phyloP scores from a whole-genome alignment of 2,113 vertebrate genomes.

The Aspidoscelis tigris region DNA sequence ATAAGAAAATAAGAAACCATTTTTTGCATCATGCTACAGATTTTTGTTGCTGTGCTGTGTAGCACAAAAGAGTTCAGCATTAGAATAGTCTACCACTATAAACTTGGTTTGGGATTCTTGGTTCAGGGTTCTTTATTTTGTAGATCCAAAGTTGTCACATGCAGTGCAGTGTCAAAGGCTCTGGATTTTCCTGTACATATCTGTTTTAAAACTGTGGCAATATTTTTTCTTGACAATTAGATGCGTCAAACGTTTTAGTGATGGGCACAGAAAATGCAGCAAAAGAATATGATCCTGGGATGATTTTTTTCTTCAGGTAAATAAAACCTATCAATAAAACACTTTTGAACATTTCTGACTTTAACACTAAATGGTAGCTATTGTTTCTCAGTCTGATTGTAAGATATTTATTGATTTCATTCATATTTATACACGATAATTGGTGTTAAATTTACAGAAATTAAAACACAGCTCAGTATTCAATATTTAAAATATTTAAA shows the following conservation, averaged over 20 bases:
- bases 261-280: slow-evolving; percentile 83
- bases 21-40: neutral
- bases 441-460: no score
- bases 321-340: neutral
- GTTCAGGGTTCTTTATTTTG: neutral
- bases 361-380: neutral
- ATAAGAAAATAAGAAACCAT: neutral
- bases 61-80: neutral
- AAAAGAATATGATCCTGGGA: slow-evolving; percentile 85
- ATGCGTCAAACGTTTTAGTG: slow-evolving; percentile 93
- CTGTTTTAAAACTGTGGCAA: neutral
- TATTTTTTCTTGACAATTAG: slow-evolving; percentile 74
- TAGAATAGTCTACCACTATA: neutral
- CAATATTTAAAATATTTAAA: no score
- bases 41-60: neutral
- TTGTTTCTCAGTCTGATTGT: neutral
- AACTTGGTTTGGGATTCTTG: neutral
- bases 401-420: no score
- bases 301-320: slow-evolving; percentile 95
- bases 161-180: neutral
- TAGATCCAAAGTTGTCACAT: neutral
- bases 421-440: no score
- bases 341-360: neutral
- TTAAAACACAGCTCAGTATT: no score
- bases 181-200: no score